Evolutionary conservation across 2,113 vertebrate species (phyloP).

Genomic region (Origma solitaria): DNA sequence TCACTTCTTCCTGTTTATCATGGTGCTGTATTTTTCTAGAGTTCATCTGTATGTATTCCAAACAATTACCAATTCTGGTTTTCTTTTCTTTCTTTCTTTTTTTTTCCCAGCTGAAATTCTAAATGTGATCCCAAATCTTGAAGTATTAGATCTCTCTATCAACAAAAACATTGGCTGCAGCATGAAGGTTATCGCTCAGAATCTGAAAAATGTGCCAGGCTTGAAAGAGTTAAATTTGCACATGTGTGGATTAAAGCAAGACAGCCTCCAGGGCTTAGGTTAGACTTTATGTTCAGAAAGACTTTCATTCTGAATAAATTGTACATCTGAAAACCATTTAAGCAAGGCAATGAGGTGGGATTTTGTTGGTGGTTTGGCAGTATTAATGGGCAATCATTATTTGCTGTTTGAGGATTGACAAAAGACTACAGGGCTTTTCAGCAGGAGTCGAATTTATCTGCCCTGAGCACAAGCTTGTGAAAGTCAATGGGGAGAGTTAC

Average conservation of each 20-base stretch:
- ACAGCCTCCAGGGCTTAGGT: constrained; percentile 76
- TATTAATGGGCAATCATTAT: not conserved
- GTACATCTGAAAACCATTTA: constrained; percentile 55
- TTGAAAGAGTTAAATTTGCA: constrained; percentile 79
- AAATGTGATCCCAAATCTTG: constrained; percentile 60
- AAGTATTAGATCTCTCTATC: constrained; percentile 83
- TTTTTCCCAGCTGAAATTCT: constrained; percentile 65
- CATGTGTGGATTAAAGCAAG: constrained; percentile 76
- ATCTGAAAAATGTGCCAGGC: constrained; percentile 65
- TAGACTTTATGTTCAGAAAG: constrained; percentile 47
- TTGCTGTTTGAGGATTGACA: constrained; percentile 27
- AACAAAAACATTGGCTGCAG: constrained; percentile 74
- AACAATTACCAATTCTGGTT: not conserved
- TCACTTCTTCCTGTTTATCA: not conserved
- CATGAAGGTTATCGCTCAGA: constrained; percentile 66
- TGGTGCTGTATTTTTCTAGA: not conserved
- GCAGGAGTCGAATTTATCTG: constrained; percentile 2
- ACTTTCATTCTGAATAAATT: constrained; percentile 2
- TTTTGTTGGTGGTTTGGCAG: constrained; percentile 36
- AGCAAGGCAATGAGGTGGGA: constrained; percentile 29
- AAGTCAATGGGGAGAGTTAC: not conserved
- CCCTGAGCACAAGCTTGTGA: not conserved
- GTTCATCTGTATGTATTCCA: not conserved
- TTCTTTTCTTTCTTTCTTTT: not conserved
- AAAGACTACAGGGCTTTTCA: constrained; percentile 16